These are phyloP conservation scores for Liopterus haemorrhoidalis DNA, from an alignment of 2,888 invertebrate genomes.

Conservation along the genomic window DNA sequence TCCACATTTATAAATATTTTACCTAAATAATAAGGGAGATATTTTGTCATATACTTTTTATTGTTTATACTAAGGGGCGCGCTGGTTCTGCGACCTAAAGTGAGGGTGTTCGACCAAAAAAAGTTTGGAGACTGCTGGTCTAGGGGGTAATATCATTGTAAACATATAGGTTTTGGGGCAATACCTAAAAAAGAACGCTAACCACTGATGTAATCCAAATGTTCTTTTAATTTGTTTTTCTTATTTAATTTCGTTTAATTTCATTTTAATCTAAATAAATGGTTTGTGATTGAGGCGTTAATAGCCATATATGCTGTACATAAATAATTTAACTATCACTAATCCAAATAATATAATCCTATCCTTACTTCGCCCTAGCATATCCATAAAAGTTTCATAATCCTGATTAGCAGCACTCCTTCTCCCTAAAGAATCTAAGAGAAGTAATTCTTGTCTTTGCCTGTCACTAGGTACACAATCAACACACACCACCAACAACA, in stretches of 20 bases:
- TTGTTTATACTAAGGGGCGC: too few relatives aligned
- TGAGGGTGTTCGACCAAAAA: too few relatives aligned
- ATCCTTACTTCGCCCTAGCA: conserved; percentile 74
- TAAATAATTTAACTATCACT: not conserved
- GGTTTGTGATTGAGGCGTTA: conserved; percentile 18
- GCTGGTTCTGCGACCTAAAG: too few relatives aligned
- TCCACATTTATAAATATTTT: too few relatives aligned
- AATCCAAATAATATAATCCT: not conserved
- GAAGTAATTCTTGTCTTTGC: conserved; percentile 69
- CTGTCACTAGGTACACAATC: conserved; percentile 51
- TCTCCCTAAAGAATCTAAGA: conserved; percentile 66
- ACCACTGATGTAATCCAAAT: conserved; percentile 1
- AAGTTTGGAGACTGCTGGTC: too few relatives aligned
- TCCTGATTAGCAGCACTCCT: conserved; percentile 53
- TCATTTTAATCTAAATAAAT: conserved; percentile 21
- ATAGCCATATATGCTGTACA: conserved; percentile 10
- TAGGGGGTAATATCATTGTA: too few relatives aligned
- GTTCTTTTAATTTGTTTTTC: conserved; percentile 5
- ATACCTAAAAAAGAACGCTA: conserved; percentile 1
- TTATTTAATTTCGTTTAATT: conserved; percentile 9
- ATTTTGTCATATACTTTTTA: too few relatives aligned
- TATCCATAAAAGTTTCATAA: conserved; percentile 72
- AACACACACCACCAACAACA: conserved; percentile 34
- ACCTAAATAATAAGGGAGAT: too few relatives aligned
- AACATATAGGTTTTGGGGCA: too few relatives aligned